phyloP scores from a whole-genome alignment of 2,797 vertebrate species.

The Myotis daubentonii region DNA sequence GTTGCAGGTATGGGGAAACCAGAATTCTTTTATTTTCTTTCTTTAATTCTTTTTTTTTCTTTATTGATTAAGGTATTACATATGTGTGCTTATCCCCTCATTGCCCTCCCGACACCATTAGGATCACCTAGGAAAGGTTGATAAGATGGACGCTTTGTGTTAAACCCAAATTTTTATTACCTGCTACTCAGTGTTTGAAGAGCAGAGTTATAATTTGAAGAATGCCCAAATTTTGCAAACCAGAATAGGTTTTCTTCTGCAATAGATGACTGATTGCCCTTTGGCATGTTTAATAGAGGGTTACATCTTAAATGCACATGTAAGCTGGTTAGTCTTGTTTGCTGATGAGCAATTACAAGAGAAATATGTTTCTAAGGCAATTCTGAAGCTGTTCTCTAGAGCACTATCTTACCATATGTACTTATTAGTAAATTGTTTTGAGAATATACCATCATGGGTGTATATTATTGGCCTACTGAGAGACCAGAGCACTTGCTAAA shows the following conservation, averaged over 20 bases:
- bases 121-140: slow-evolving; percentile 2
- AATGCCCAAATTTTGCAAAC: background rate
- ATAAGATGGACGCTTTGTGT: background rate
- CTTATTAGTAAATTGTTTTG: slow-evolving; percentile 16
- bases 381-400: background rate
- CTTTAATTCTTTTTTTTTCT: too few species aligned
- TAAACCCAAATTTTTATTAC: background rate
- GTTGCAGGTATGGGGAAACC: background rate
- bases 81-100: too few species aligned
- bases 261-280: slow-evolving; percentile 5
- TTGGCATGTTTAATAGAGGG: background rate
- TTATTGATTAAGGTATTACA: too few species aligned
- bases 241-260: background rate
- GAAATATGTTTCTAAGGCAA: background rate
- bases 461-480: background rate
- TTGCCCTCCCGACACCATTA: too few species aligned
- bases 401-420: background rate
- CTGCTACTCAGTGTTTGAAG: background rate
- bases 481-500: background rate
- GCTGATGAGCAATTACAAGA: background rate
- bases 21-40: background rate
- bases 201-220: background rate
- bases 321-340: slow-evolving; percentile 20
- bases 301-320: slow-evolving; percentile 37
- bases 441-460: background rate